Conservation (phyloP, 2,888 invertebrate species). For the Pseudanteris insignis region DNA sequence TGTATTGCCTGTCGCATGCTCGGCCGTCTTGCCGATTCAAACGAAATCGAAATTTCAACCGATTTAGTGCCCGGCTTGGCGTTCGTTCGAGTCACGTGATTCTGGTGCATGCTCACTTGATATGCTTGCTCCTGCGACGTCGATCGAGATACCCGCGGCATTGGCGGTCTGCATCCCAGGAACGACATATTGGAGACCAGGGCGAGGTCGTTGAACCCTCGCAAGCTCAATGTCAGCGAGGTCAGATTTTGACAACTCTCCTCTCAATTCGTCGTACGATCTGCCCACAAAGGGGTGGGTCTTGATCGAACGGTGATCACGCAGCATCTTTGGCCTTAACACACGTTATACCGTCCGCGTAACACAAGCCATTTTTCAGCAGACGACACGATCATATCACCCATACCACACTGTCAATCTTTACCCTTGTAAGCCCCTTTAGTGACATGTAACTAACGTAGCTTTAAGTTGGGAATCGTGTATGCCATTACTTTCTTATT, state of each 20-base stretch:
- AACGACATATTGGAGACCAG: too few relatives aligned
- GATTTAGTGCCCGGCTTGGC: too few relatives aligned
- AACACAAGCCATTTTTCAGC: slow-evolving; percentile 31
- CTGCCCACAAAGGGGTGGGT: too few relatives aligned
- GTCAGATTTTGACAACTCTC: too few relatives aligned
- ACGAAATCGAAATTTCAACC: too few relatives aligned
- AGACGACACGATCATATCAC: slow-evolving; percentile 39
- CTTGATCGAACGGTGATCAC: too few relatives aligned
- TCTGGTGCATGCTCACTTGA: slow-evolving; percentile 31
- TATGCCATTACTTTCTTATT: slow-evolving; percentile 61
- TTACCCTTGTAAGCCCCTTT: slow-evolving; percentile 52
- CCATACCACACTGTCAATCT: slow-evolving; percentile 39
- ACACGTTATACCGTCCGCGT: slow-evolving; percentile 19
- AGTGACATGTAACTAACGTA: slow-evolving; percentile 64
- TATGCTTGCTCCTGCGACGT: slow-evolving; percentile 25
- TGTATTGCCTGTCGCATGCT: slow-evolving; percentile 46
- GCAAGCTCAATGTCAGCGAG: too few relatives aligned
- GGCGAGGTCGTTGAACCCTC: too few relatives aligned
- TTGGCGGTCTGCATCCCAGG: slow-evolving; percentile 41
- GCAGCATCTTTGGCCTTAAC: slow-evolving; percentile 44
- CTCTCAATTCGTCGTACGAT: background rate
- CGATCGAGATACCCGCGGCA: too few relatives aligned
- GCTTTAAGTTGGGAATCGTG: slow-evolving; percentile 61
- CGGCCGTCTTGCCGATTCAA: too few relatives aligned
- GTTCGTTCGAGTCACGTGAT: slow-evolving; percentile 26